phyloP scores from a whole-genome alignment of 23 tunicate species.

The Styela plicata region DNA sequence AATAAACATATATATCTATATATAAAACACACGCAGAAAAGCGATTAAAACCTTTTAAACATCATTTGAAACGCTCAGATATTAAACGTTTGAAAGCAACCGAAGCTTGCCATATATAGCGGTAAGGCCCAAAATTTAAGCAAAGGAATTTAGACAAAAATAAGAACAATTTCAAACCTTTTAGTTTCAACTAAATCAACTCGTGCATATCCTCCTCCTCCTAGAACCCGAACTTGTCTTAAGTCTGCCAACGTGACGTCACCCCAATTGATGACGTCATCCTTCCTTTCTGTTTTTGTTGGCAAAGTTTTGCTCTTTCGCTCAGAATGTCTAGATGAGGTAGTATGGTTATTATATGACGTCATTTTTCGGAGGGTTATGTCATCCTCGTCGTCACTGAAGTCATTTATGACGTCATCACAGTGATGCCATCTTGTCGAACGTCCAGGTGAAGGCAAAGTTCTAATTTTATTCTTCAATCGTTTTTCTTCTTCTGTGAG shows the following conservation, averaged over 20 bases:
- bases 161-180: no score
- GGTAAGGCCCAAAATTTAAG: no score
- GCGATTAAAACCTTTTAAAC: no score
- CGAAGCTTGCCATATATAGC: no score
- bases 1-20: no score
- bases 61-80: no score
- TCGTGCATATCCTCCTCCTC: conserved; percentile 77
- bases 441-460: conserved; percentile 14
- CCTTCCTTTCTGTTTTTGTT: not conserved
- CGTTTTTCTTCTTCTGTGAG: conserved; percentile 26
- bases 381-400: conserved; percentile 6
- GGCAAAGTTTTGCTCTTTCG: conserved; percentile 32
- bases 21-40: no score
- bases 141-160: no score
- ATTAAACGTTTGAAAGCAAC: no score
- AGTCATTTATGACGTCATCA: conserved; percentile 1
- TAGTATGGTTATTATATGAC: not conserved
- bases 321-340: not conserved
- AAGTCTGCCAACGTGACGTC: conserved; percentile 52
- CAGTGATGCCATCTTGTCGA: not conserved
- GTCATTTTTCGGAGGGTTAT: not conserved
- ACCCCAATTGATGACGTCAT: conserved; percentile 21
- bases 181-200: conserved; percentile 54
- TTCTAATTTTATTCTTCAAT: conserved; percentile 5
- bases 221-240: conserved; percentile 34